Base-by-base conservation (phyloP, 2,888 invertebrate species). In the Rhagium mordax region DNA sequence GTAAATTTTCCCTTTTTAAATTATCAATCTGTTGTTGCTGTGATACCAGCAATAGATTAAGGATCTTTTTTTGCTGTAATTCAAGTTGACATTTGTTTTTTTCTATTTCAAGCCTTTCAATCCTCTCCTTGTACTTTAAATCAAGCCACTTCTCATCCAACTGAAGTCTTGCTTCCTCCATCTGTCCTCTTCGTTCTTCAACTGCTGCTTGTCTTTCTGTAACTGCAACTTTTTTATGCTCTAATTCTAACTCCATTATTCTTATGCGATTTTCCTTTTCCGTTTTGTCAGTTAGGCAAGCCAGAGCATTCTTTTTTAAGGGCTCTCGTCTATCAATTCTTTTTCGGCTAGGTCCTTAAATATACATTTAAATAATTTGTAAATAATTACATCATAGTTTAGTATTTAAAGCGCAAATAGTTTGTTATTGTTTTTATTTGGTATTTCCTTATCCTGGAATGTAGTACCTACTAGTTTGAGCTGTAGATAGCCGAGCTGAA, bases 201-300 rank as follows among this genome's bases (percentile, higher is more conserved):
- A 33, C 33, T 33, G 33, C 33, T 33, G 33, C 33, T 62, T 24
- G 33, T 20, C 48, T 20, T 49, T 62, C 62, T 24, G 51, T 18
- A 27, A 55, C 41, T 29, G 33, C 55, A 15, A 66, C 33, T 53
- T 33, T 66, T 33, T 16, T 24, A 24, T 49, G 27, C 29, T 51
- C 65, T 65, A 65, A 29, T 65, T 65, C 65, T 49, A 65, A 24
- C 51, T 65, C 51, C 29, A 27, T 65, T 49, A 27, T 65, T 65
- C 27, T 51, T 49, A 62, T 47, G 41, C 21, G 47, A 65, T 65
- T 24, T 47, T 65, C 65, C 29, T 18, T 64, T 18, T 65, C 2
- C 18, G 21, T 20, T 65, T 65, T 65, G 24, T 49, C 48, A n/a
- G 49, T 48, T 24, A 65, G 51, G 29, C 51, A 65, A 27, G 49